phyloP scores from a whole-genome alignment of 2,888 invertebrate species.

The Chymomyza caudatula region DNA sequence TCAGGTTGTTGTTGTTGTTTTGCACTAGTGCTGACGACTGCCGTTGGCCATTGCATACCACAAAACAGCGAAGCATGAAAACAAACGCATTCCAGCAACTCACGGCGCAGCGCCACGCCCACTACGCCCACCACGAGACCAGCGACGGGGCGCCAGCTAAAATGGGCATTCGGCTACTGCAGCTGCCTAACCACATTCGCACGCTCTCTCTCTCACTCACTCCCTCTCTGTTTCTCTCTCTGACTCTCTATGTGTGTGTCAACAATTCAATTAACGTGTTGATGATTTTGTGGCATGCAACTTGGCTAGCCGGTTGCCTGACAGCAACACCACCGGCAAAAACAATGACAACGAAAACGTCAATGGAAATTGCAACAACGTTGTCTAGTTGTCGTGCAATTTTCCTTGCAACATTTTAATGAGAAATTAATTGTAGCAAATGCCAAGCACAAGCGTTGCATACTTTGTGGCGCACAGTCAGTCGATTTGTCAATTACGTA shows the following conservation, averaged over 20 bases:
- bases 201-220: conserved; percentile 20
- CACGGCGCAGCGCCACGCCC: conserved; percentile 13
- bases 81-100: conserved; percentile 64
- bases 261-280: conserved; percentile 76
- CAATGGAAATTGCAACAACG: conserved; percentile 6
- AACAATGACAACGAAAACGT: background rate
- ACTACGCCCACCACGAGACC: background rate
- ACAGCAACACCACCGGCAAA: conserved; percentile 5
- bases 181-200: conserved; percentile 30
- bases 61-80: conserved; percentile 60
- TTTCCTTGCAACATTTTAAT: conserved; percentile 58
- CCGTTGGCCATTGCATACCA: conserved; percentile 62
- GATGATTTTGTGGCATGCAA: conserved; percentile 75
- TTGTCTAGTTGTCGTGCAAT: conserved; percentile 19
- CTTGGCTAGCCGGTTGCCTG: conserved; percentile 50
- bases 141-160: background rate
- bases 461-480: conserved; percentile 13
- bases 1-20: conserved; percentile 3
- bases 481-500: conserved; percentile 57
- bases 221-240: background rate
- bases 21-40: conserved; percentile 11
- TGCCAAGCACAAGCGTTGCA: background rate
- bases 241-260: conserved; percentile 60
- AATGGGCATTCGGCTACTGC: background rate
- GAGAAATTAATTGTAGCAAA: conserved; percentile 68